A percentile compares a stretch with the other conserved stretches of the same genome.
These are phyloP conservation scores for Adineta ricciae DNA, from an alignment of 2,888 invertebrate genomes.

Conservation along the genomic window DNA sequence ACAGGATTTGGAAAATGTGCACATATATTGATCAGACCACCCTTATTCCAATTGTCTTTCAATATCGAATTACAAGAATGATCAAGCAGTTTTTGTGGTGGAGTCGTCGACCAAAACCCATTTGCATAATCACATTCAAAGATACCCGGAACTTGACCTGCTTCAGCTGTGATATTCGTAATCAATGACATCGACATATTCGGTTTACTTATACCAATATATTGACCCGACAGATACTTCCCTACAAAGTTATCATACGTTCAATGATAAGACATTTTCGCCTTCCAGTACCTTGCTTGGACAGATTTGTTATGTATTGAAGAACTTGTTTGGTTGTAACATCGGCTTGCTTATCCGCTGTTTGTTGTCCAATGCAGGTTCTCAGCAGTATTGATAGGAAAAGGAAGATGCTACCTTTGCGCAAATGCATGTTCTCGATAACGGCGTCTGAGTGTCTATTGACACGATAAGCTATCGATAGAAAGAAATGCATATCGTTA, in stretches of 20 bases:
- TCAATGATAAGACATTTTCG: not conserved
- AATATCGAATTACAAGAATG: slow-evolving; percentile 10
- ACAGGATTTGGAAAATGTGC: slow-evolving; percentile 12
- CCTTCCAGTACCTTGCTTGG: not conserved
- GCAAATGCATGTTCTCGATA: too few relatives aligned
- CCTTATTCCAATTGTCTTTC: not conserved
- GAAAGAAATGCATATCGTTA: too few relatives aligned
- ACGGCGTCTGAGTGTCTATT: too few relatives aligned
- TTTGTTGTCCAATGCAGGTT: not conserved
- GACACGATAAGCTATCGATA: too few relatives aligned
- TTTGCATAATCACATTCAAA: not conserved
- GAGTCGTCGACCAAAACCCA: not conserved
- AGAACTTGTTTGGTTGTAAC: not conserved
- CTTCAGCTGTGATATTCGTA: not conserved
- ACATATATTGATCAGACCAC: not conserved
- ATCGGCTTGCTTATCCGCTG: not conserved
- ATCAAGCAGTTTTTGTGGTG: not conserved
- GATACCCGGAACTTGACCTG: not conserved
- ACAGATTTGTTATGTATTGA: not conserved
- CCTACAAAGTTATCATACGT: not conserved
- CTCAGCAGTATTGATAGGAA: too few relatives aligned
- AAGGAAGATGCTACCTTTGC: too few relatives aligned
- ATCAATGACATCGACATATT: not conserved
- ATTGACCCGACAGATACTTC: not conserved
- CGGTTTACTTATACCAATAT: not conserved